Evolutionary conservation across 2,888 invertebrate species (phyloP), one percentile per base, ranked within the genome.

Genomic region (Gasteruption jaculator): DNA sequence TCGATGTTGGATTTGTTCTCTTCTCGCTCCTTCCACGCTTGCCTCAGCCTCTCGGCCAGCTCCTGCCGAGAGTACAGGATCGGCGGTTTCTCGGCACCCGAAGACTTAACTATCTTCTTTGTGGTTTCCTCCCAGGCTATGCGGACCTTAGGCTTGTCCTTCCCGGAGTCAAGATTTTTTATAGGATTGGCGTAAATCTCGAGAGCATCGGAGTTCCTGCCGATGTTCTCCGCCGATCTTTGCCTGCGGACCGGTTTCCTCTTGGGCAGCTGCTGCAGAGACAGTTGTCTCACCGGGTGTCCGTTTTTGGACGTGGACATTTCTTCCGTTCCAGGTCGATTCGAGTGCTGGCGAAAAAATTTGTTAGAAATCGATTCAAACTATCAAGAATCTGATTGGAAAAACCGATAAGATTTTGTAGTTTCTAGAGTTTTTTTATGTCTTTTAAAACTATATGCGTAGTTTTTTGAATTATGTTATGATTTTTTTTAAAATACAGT

Each of bases 1-100:
- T 77, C 77, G 25, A 82, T 70, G 59, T 81, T 82, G 2, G 77
- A 73, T 56, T 76, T 79, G 44, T 73, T 75, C 36, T 71, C 71
- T 43, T 74, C 66, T 2, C 74, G 59, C 25, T 75, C 72, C 41
- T 72, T 71, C 75, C 76, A 76, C 0, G 74, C 74, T 8, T 72
- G 65, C 36, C 74, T 58, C 32, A 76, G 50, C 49, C 76, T 58
- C 53, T 75, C 73, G 3, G 74, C 73, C 12, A 77, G 53, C 47
- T 78, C 74, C 52, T 77, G 74, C 29, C 76, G 61, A 3, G 70
- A 70, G 22, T 66, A 71, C n/a, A 69, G 54, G 11, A 71, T 62
- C 31, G 64, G 56, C 1, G 65, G 60, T 37, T 61, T 65, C 36
- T 49, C 60, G 2, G 44, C 48, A n/a, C n/a, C 51, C 60, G 25